These are phyloP conservation scores for Brachionus rotundiformis DNA, from an alignment of 1,140 invertebrate species.

Conservation along the genomic window DNA sequence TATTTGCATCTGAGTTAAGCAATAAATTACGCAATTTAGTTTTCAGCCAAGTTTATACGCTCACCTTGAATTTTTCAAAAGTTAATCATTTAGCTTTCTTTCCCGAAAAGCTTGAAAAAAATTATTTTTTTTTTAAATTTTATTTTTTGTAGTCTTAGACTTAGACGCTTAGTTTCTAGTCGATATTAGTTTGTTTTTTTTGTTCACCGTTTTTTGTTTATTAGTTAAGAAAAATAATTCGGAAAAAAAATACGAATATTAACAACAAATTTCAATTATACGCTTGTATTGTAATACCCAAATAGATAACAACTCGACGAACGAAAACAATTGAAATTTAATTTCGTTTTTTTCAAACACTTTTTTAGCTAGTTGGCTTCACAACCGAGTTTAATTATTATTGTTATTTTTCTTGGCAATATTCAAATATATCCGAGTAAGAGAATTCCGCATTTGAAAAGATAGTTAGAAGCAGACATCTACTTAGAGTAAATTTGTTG, in stretches of 20 bases:
- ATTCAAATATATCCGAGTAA: neutral
- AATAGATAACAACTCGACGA: constrained; percentile 37
- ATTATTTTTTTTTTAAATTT: neutral
- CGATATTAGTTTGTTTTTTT: constrained; percentile 51
- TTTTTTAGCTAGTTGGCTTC: neutral
- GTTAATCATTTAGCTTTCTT: constrained; percentile 40
- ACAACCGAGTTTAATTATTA: neutral
- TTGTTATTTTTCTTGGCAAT: neutral
- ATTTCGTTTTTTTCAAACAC: neutral
- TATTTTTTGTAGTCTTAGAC: constrained; percentile 49
- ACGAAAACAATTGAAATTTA: constrained; percentile 31
- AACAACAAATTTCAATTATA: constrained; percentile 24
- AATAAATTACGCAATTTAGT: constrained; percentile 40
- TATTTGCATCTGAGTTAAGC: neutral
- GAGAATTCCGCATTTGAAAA: neutral
- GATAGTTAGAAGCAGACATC: neutral
- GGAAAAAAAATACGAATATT: neutral
- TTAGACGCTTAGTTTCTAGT: constrained; percentile 52
- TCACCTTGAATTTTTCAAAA: neutral
- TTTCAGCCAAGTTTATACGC: neutral
- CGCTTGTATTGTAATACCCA: constrained; percentile 38
- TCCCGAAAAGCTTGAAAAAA: constrained; percentile 17
- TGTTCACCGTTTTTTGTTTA: constrained; percentile 45
- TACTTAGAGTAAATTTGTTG: neutral
- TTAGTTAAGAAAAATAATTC: constrained; percentile 45